These are phyloP conservation scores for Morpho helenor DNA, from an alignment of 2,888 invertebrate genomes.

Conservation along the genomic window DNA sequence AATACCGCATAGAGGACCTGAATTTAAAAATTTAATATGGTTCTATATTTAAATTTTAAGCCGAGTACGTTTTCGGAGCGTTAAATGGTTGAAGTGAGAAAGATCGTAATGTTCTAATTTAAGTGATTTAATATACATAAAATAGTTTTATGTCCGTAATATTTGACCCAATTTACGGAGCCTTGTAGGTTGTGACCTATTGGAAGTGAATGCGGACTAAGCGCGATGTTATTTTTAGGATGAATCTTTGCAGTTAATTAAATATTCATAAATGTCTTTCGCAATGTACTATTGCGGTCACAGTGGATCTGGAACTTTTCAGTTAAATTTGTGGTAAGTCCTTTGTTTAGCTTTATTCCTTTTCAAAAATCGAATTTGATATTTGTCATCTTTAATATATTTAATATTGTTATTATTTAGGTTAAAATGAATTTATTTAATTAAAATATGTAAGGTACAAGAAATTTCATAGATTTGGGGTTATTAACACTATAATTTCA, in stretches of 20 bases:
- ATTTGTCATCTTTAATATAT: no score
- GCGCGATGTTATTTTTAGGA: constrained; percentile 74
- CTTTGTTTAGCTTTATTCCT: constrained; percentile 47
- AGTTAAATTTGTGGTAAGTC: constrained; percentile 53
- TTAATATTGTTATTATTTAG: no score
- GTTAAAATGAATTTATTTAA: no score
- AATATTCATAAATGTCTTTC: constrained; percentile 70
- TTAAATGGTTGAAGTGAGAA: constrained; percentile 30
- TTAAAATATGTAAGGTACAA: no score
- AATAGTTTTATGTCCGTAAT: constrained; percentile 44
- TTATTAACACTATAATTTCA: no score
- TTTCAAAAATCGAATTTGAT: no score
- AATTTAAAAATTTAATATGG: constrained; percentile 35
- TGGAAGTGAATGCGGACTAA: constrained; percentile 69
- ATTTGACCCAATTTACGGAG: constrained; percentile 72
- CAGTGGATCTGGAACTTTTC: constrained; percentile 42
- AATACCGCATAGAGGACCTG: constrained; percentile 62
- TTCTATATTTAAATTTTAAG: constrained; percentile 15
- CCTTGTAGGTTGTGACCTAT: constrained; percentile 74
- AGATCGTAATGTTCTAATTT: constrained; percentile 27
- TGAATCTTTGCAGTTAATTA: constrained; percentile 76
- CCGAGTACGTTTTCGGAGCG: constrained; percentile 14
- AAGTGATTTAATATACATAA: constrained; percentile 27
- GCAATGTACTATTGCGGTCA: constrained; percentile 38
- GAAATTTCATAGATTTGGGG: no score